Conservation (phyloP, 2,888 invertebrate species). For the Beris chalybata region DNA sequence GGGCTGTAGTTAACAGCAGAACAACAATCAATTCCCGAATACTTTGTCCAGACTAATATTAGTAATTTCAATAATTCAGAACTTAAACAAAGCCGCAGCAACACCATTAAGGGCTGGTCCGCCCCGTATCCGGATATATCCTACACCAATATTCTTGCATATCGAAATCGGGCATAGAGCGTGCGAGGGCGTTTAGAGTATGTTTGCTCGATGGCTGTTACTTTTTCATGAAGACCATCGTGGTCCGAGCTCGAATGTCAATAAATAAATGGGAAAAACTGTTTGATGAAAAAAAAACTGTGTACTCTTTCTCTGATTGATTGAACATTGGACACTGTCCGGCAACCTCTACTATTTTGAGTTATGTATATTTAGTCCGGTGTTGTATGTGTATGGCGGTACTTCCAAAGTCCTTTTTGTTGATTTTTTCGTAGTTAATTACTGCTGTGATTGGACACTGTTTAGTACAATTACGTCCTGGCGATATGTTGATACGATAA, state of each 20-base stretch:
- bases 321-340: constrained; percentile 35
- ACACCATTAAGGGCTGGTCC: constrained; percentile 23
- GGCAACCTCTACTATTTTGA: background rate
- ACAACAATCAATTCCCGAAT: constrained; percentile 39
- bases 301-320: constrained; percentile 36
- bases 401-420: constrained; percentile 33
- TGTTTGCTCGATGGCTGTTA: constrained; percentile 23
- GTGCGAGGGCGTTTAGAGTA: constrained; percentile 21
- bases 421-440: constrained; percentile 37
- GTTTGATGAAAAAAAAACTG: constrained; percentile 30
- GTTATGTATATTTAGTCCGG: no score
- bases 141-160: background rate
- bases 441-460: constrained; percentile 37
- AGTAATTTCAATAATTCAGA: constrained; percentile 57
- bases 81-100: constrained; percentile 50
- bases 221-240: constrained; percentile 35
- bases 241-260: constrained; percentile 35
- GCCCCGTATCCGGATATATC: background rate
- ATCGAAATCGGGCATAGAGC: constrained; percentile 3
- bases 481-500: constrained; percentile 14
- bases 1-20: constrained; percentile 31
- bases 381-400: background rate
- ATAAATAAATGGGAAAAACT: constrained; percentile 38
- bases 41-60: constrained; percentile 54
- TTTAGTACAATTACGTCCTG: constrained; percentile 30